Conservation (phyloP, 2,888 invertebrate genomes). For the Phrixothrix hirtus region DNA sequence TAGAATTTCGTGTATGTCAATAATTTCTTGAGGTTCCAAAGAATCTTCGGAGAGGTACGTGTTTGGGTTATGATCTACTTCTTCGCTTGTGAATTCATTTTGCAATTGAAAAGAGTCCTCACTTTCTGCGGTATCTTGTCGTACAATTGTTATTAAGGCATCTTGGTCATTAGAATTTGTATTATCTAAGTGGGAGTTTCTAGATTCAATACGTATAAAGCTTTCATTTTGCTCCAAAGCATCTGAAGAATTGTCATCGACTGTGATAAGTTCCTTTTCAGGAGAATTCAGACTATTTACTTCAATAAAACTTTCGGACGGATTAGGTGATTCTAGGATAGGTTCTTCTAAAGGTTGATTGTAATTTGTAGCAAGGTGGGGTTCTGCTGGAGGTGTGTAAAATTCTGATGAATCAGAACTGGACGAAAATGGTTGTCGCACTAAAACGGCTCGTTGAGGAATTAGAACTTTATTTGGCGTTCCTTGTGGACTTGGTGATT, state of each 20-base stretch:
- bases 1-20: background rate
- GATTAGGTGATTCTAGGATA: conserved; percentile 11
- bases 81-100: conserved; percentile 18
- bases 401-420: conserved; percentile 56
- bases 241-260: conserved; percentile 24
- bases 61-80: conserved; percentile 2
- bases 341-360: conserved; percentile 22
- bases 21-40: conserved; percentile 10
- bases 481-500: conserved; percentile 38
- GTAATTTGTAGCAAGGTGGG: conserved; percentile 42
- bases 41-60: background rate
- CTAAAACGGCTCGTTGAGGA: conserved; percentile 30
- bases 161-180: conserved; percentile 2
- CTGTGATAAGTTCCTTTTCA: conserved; percentile 33
- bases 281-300: conserved; percentile 35
- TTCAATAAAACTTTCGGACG: conserved; percentile 35
- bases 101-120: conserved; percentile 18
- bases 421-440: conserved; percentile 45
- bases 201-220: conserved; percentile 9
- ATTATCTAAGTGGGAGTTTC: conserved; percentile 1
- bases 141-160: background rate
- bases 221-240: conserved; percentile 20
- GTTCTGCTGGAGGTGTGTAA: conserved; percentile 53
- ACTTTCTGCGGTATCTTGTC: conserved; percentile 3
- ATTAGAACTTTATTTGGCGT: conserved; percentile 36